Conservation (phyloP, 2,888 invertebrate species). For the Cephus pulcher region DNA sequence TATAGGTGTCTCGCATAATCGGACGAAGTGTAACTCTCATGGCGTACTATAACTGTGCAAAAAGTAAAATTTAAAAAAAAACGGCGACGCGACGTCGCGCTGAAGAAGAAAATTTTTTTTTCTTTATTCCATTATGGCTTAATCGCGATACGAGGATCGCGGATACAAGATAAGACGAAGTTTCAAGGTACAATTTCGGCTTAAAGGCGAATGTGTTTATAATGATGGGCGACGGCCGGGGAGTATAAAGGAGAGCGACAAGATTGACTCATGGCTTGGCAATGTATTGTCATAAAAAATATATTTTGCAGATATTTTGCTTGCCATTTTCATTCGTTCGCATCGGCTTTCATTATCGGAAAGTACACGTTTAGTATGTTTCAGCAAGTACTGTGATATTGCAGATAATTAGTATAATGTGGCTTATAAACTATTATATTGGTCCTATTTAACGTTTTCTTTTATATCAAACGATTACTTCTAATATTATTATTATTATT, state of each 20-base stretch:
- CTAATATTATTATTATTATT: constrained; percentile 39
- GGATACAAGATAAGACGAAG: not conserved
- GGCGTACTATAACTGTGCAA: not conserved
- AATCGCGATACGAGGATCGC: not conserved
- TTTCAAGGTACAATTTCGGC: not conserved
- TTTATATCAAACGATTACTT: constrained; percentile 53
- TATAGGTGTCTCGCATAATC: not conserved
- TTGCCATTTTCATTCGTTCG: constrained; percentile 57
- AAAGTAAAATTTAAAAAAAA: too few relatives aligned
- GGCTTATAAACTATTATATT: constrained; percentile 55
- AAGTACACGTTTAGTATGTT: constrained; percentile 59
- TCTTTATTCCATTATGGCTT: not conserved
- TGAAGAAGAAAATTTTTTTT: not conserved
- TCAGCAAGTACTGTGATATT: constrained; percentile 67
- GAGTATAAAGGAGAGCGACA: constrained; percentile 17
- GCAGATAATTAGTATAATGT: constrained; percentile 63
- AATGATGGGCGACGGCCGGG: not conserved
- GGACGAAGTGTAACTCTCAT: not conserved
- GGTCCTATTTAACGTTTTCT: constrained; percentile 54
- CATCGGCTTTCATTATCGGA: constrained; percentile 50
- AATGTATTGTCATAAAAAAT: constrained; percentile 28
- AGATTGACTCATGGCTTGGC: constrained; percentile 34
- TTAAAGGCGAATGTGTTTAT: constrained; percentile 1
- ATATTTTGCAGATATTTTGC: constrained; percentile 46
- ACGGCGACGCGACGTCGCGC: not conserved